phyloP scores from a whole-genome alignment of 2,888 invertebrate species.

The Pediacus dermestoides region DNA sequence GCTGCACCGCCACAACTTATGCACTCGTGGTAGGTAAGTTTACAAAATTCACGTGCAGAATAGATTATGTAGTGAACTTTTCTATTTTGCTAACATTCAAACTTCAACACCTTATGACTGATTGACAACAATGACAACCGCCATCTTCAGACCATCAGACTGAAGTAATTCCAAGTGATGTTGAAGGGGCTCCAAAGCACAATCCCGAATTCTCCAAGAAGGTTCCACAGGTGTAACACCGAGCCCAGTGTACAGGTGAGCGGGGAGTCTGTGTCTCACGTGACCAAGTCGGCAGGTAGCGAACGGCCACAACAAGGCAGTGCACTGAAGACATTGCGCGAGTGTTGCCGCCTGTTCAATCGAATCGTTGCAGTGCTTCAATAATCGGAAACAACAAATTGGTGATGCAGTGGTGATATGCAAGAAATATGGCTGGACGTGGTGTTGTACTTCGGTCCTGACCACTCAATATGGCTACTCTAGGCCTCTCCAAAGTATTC shows the following conservation, averaged over 20 bases:
- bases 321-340: slow-evolving; percentile 30
- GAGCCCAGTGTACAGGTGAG: slow-evolving; percentile 46
- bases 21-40: no score
- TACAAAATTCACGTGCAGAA: no score
- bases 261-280: slow-evolving; percentile 41
- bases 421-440: slow-evolving; percentile 41
- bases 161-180: no score
- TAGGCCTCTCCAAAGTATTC: slow-evolving; percentile 95
- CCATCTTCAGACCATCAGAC: no score
- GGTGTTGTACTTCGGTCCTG: slow-evolving; percentile 32
- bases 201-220: slow-evolving; percentile 29
- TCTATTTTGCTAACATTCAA: no score
- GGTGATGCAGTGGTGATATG: slow-evolving; percentile 32
- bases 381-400: no score
- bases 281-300: slow-evolving; percentile 44
- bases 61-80: no score
- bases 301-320: slow-evolving; percentile 29
- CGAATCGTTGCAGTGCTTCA: no score
- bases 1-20: no score
- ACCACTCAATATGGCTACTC: slow-evolving; percentile 75
- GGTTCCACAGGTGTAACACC: slow-evolving; percentile 27
- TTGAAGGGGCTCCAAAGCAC: slow-evolving; percentile 19
- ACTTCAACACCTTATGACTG: no score
- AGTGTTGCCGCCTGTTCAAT: slow-evolving; percentile 27
- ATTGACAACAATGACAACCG: no score